A percentile compares a stretch with the other conserved stretches of the same genome.
Evolutionary conservation across 2,888 invertebrate species (phyloP).

Genomic region (Saturnia japonica): DNA sequence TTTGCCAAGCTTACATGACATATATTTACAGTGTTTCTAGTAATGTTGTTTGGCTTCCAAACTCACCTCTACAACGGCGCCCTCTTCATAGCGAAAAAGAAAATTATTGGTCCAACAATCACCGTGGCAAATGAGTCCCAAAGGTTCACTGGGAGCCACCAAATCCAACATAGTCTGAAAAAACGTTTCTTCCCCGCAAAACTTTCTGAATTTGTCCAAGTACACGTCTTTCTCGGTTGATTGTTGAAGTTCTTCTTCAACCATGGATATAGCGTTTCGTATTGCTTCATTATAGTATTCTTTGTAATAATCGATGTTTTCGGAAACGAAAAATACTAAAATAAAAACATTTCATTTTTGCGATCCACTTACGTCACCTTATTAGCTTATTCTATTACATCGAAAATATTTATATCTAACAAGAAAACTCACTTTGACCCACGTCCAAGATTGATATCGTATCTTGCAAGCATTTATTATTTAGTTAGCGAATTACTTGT

Average conservation of each 20-base stretch:
- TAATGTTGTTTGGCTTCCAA: not conserved
- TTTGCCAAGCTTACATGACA: too few species aligned
- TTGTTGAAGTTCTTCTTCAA: constrained; percentile 67
- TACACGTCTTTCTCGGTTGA: constrained; percentile 75
- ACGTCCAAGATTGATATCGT: too few species aligned
- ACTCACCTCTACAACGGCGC: constrained; percentile 78
- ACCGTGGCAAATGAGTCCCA: constrained; percentile 87
- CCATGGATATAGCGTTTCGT: constrained; percentile 85
- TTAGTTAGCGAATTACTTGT: too few species aligned
- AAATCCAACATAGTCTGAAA: constrained; percentile 86
- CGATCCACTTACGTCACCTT: not conserved
- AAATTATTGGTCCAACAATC: constrained; percentile 90
- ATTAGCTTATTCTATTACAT: too few species aligned
- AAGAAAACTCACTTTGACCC: too few species aligned
- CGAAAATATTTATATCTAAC: too few species aligned
- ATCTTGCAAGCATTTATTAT: too few species aligned
- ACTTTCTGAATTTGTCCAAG: constrained; percentile 81
- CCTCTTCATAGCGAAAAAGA: constrained; percentile 82
- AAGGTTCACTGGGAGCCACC: constrained; percentile 82
- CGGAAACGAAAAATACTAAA: constrained; percentile 82
- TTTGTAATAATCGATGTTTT: constrained; percentile 86
- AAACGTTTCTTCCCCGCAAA: constrained; percentile 84
- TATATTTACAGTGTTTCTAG: not conserved
- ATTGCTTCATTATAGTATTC: constrained; percentile 85
- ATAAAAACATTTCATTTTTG: not conserved